Percentiles rank a stretch among this genome's conserved stretches.
phyloP scores from a whole-genome alignment of 2,113 vertebrate genomes.

The Eira barbara region DNA sequence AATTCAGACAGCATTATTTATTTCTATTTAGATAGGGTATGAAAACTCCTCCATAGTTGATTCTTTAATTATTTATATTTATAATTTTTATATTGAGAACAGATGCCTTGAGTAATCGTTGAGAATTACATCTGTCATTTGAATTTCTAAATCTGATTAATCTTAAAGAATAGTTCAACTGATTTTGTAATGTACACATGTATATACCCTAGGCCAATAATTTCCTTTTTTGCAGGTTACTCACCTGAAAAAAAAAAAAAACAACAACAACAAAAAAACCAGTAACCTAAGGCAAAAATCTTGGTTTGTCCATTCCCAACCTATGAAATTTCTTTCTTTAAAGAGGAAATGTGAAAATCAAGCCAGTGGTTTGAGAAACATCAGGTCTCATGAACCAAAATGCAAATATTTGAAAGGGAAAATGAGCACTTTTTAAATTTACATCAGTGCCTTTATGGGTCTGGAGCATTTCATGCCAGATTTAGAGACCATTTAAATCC shows the following conservation, averaged over 20 bases:
- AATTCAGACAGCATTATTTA: background rate
- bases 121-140: background rate
- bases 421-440: conserved; percentile 15
- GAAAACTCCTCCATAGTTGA: background rate
- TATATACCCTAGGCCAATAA: background rate
- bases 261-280: too few species aligned
- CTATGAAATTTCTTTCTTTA: conserved; percentile 14
- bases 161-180: background rate
- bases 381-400: conserved; percentile 38
- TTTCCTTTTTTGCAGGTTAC: background rate
- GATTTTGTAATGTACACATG: background rate
- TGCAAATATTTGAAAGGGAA: conserved; percentile 40
- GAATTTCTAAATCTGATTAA: background rate
- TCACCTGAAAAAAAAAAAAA: background rate
- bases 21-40: background rate
- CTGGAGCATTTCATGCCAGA: conserved; percentile 7
- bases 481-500: conserved; percentile 1
- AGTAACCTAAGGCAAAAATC: background rate
- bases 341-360: conserved; percentile 50
- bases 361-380: background rate
- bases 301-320: background rate
- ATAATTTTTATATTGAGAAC: background rate
- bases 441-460: background rate
- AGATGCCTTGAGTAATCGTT: background rate
- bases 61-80: background rate